Conservation (phyloP, 2,888 invertebrate species). For the Xanthorhoe designata region DNA sequence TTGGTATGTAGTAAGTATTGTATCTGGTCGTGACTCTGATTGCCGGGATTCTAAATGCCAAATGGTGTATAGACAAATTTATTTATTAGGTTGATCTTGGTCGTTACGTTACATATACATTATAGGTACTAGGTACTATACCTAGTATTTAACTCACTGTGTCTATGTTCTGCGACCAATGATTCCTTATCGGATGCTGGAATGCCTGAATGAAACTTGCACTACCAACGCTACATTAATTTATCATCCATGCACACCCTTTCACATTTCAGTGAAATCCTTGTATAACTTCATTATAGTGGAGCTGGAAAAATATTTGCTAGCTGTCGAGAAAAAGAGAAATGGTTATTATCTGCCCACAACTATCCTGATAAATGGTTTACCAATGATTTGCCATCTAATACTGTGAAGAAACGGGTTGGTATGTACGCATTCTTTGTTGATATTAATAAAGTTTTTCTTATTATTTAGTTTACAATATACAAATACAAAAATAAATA, state of each 20-base stretch:
- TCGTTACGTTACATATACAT: too few relatives aligned
- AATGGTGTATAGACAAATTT: too few relatives aligned
- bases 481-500: too few relatives aligned
- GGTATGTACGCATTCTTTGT: neutral
- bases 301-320: constrained; percentile 12
- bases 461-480: neutral
- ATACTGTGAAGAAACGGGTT: neutral
- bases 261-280: constrained; percentile 8
- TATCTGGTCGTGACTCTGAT: too few relatives aligned
- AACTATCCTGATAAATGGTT: constrained; percentile 1
- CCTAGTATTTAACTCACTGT: neutral
- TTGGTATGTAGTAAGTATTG: too few relatives aligned
- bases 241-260: neutral
- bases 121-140: too few relatives aligned
- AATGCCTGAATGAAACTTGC: constrained; percentile 15
- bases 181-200: constrained; percentile 11
- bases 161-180: constrained; percentile 1
- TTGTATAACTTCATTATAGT: constrained; percentile 16
- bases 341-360: constrained; percentile 1
- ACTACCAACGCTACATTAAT: neutral
- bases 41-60: too few relatives aligned
- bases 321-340: constrained; percentile 5
- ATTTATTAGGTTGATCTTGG: too few relatives aligned
- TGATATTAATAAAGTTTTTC: neutral
- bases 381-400: neutral